Evolutionary conservation across 30 jellyfish, hydroid and myxozoan genomes (phyloP).

Genomic region (Phacellophora camtschatica): DNA sequence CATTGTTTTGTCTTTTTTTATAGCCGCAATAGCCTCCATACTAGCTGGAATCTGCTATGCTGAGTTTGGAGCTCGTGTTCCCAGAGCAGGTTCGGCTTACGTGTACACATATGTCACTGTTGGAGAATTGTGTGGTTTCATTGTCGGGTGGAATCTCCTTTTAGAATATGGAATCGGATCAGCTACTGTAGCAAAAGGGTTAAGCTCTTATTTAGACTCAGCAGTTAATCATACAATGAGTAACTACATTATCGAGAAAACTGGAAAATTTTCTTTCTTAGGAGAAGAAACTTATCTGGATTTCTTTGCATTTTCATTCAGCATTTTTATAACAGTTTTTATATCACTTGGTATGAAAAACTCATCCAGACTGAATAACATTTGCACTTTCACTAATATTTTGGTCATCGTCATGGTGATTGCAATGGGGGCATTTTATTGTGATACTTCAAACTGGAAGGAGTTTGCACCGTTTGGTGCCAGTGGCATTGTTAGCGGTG

Average conservation of each 20-base stretch:
- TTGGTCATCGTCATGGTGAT: constrained; percentile 76
- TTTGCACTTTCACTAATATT: constrained; percentile 73
- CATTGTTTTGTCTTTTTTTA: constrained; percentile 52
- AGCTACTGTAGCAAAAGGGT: constrained; percentile 90
- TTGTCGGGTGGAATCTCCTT: constrained; percentile 96
- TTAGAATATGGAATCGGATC: constrained; percentile 96
- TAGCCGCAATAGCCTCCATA: constrained; percentile 87
- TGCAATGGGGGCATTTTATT: constrained; percentile 87
- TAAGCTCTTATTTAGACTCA: constrained; percentile 84
- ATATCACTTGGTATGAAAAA: constrained; percentile 75
- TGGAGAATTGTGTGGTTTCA: constrained; percentile 94
- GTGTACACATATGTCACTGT: constrained; percentile 83
- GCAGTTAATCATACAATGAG: constrained; percentile 39
- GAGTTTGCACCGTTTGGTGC: constrained; percentile 77
- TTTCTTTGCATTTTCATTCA: constrained; percentile 49
- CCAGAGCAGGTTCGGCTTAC: constrained; percentile 95
- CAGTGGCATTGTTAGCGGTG: constrained; percentile 73
- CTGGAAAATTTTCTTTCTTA: constrained; percentile 34
- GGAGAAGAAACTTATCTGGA: constrained; percentile 65
- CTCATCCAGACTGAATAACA: constrained; percentile 69
- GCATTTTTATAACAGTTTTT: constrained; percentile 36
- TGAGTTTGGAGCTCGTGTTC: constrained; percentile 97
- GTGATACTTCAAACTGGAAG: constrained; percentile 38
- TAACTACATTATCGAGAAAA: constrained; percentile 23
- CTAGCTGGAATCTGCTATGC: constrained; percentile 89